Conservation (phyloP, 2,888 invertebrate species). For the Drosophila ustulata region DNA sequence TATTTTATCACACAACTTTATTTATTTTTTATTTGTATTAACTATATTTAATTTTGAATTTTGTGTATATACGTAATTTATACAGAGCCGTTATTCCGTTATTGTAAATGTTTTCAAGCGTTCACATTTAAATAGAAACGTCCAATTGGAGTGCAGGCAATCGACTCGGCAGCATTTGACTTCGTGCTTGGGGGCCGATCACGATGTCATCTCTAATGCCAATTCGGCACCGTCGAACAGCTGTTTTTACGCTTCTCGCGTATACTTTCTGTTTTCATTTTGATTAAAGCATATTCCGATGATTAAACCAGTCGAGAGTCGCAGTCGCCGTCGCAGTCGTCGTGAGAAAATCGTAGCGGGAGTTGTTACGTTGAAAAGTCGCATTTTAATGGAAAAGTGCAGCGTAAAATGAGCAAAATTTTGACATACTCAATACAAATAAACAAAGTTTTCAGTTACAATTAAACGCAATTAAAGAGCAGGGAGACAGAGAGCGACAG, state of each 20-base stretch:
- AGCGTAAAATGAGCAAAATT: neutral
- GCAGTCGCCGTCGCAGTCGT: constrained; percentile 35
- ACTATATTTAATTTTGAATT: no score
- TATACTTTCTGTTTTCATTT: constrained; percentile 77
- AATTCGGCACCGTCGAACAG: constrained; percentile 56
- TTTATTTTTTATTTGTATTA: no score
- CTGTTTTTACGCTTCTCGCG: constrained; percentile 68
- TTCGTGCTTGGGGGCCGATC: neutral
- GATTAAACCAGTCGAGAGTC: constrained; percentile 73
- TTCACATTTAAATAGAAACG: neutral
- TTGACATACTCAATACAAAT: neutral
- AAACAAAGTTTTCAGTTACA: constrained; percentile 11
- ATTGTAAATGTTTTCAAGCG: neutral
- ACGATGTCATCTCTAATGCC: constrained; percentile 52
- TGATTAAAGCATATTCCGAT: constrained; percentile 75
- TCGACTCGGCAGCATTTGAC: neutral
- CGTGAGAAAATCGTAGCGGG: constrained; percentile 51
- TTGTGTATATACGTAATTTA: no score
- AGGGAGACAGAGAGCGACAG: neutral
- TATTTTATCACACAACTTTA: no score
- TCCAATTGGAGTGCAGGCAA: constrained; percentile 1
- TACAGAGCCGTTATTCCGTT: no score
- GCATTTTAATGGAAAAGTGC: constrained; percentile 13
- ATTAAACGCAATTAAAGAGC: neutral
- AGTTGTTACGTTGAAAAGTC: constrained; percentile 37